A percentile compares a stretch with the other conserved stretches of the same genome.
These are phyloP conservation scores for Ceratitis capitata DNA, from an alignment of 1,140 invertebrate genomes.

Conservation along the genomic window DNA sequence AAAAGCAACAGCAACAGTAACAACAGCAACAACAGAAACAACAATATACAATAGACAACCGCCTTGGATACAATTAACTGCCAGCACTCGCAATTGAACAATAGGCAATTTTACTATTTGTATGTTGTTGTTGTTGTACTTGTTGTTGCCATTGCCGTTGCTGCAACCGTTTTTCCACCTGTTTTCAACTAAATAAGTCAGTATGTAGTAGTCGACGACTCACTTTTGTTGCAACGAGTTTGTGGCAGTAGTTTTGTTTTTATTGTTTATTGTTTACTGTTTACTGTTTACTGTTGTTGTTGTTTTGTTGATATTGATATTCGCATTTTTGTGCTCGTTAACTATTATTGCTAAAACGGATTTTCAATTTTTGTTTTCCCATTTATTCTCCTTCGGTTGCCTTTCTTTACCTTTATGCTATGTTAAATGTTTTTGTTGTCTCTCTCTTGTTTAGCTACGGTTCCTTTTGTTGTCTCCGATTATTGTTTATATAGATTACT, in stretches of 20 bases:
- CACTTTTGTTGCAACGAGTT: neutral
- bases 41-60: neutral
- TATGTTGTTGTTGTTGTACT: neutral
- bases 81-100: slow-evolving; percentile 20
- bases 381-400: neutral
- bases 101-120: too few species aligned
- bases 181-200: neutral
- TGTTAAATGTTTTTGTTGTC: neutral
- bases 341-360: neutral
- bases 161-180: slow-evolving; percentile 15
- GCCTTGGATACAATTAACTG: slow-evolving; percentile 32
- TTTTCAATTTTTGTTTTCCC: neutral
- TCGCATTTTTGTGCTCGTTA: neutral
- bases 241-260: neutral
- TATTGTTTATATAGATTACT: neutral
- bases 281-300: too few species aligned
- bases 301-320: neutral
- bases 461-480: neutral
- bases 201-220: too few species aligned
- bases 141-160: neutral
- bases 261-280: too few species aligned
- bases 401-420: too few species aligned
- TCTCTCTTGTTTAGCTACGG: neutral
- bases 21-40: slow-evolving; percentile 16
- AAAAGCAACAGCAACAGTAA: too few species aligned